Percentiles rank a stretch among this genome's conserved stretches.
Conservation (phyloP, 2,797 vertebrate genomes). For the Tenualosa ilisha region DNA sequence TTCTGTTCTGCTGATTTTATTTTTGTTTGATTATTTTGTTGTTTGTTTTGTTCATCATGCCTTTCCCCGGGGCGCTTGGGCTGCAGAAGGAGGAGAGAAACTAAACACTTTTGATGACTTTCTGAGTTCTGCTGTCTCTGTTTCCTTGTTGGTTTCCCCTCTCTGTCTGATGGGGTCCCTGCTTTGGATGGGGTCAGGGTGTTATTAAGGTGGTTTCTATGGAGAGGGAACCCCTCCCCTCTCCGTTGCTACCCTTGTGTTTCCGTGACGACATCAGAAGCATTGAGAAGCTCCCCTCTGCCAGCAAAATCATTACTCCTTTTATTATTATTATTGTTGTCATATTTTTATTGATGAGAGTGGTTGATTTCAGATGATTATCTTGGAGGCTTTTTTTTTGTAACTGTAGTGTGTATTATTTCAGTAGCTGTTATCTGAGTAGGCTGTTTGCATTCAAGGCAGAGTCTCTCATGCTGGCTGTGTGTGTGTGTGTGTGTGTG, state of each 20-base stretch:
- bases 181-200: neutral
- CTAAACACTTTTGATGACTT: neutral
- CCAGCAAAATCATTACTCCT: neutral
- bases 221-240: neutral
- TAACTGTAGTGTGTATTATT: neutral
- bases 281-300: neutral
- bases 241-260: neutral
- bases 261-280: neutral
- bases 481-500: neutral
- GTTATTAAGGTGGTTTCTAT: neutral
- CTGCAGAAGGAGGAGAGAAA: neutral
- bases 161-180: neutral
- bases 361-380: slow-evolving; percentile 1
- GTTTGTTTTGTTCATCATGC: neutral
- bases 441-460: neutral
- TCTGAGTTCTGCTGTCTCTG: neutral
- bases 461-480: neutral
- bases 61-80: neutral
- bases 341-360: neutral
- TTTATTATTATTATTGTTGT: neutral
- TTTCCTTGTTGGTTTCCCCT: neutral
- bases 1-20: slow-evolving; percentile 17
- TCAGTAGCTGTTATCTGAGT: neutral
- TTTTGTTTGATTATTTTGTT: neutral
- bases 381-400: neutral